phyloP scores from a whole-genome alignment of 37 sponge, comb jelly and placozoan genomes.

The Hexactinellida sp. region DNA sequence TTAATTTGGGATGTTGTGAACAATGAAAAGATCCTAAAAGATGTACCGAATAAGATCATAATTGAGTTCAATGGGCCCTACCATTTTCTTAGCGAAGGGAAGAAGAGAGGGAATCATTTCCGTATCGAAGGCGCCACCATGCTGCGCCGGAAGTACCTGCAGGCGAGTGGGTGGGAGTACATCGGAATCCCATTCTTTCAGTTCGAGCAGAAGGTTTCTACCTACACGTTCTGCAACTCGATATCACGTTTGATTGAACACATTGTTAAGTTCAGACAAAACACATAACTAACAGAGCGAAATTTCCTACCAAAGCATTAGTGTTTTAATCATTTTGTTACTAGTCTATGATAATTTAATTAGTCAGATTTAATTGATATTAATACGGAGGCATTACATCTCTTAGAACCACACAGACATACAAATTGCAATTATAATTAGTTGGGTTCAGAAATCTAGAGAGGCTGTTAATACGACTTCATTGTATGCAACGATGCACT shows the following conservation, averaged over 20 bases:
- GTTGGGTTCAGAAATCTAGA: too few species aligned
- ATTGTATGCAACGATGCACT: too few species aligned
- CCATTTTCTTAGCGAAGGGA: neutral
- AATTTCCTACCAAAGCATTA: too few species aligned
- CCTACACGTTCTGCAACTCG: neutral
- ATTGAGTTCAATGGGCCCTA: slow-evolving; percentile 1
- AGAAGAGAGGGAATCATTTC: neutral
- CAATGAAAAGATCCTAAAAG: neutral
- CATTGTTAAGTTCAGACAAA: neutral
- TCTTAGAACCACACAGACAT: too few species aligned
- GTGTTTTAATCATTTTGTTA: too few species aligned
- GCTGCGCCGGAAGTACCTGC: neutral
- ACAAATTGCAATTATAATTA: too few species aligned
- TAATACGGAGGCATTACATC: too few species aligned
- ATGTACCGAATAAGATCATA: neutral
- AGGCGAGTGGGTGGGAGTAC: slow-evolving; percentile 6
- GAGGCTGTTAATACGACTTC: too few species aligned
- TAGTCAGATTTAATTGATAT: too few species aligned
- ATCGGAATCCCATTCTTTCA: neutral
- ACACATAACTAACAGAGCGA: too few species aligned
- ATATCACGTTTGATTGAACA: neutral
- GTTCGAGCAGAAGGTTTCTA: neutral
- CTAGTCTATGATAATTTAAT: too few species aligned
- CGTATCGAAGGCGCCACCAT: neutral
- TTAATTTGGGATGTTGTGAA: neutral